These are phyloP conservation scores for Uria lomvia DNA, from an alignment of 2,113 vertebrate species.

Conservation along the genomic window DNA sequence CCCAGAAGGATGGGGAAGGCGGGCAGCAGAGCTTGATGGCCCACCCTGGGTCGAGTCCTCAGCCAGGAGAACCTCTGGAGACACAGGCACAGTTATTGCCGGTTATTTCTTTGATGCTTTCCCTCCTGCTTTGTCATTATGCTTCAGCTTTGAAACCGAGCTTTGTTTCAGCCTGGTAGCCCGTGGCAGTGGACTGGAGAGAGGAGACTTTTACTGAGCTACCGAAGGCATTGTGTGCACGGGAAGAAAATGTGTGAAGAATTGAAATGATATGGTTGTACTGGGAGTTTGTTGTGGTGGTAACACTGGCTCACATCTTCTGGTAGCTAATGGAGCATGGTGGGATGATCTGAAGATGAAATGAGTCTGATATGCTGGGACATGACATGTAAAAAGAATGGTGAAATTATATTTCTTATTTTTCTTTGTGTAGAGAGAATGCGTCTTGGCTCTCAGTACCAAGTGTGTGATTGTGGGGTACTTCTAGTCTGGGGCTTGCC, in stretches of 20 bases:
- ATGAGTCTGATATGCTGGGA: constrained; percentile 37
- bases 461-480: background rate
- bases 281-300: constrained; percentile 39
- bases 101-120: constrained; percentile 25
- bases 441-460: background rate
- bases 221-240: constrained; percentile 35
- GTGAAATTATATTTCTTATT: constrained; percentile 40
- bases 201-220: constrained; percentile 41
- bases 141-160: constrained; percentile 35
- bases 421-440: constrained; percentile 6
- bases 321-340: constrained; percentile 2
- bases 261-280: constrained; percentile 62
- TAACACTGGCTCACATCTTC: constrained; percentile 1
- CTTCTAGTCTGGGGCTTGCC: background rate
- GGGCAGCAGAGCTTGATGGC: background rate
- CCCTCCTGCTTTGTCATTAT: constrained; percentile 36
- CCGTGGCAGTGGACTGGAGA: constrained; percentile 45
- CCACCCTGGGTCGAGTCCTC: background rate
- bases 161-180: constrained; percentile 67
- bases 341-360: constrained; percentile 27
- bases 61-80: constrained; percentile 22
- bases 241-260: constrained; percentile 61
- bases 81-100: background rate
- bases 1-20: background rate
- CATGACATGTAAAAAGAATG: constrained; percentile 34